A percentile compares a stretch with the other conserved stretches of the same genome.
These are phyloP conservation scores for Ascaphus truei DNA, from an alignment of 2,113 vertebrate species.

Conservation along the genomic window DNA sequence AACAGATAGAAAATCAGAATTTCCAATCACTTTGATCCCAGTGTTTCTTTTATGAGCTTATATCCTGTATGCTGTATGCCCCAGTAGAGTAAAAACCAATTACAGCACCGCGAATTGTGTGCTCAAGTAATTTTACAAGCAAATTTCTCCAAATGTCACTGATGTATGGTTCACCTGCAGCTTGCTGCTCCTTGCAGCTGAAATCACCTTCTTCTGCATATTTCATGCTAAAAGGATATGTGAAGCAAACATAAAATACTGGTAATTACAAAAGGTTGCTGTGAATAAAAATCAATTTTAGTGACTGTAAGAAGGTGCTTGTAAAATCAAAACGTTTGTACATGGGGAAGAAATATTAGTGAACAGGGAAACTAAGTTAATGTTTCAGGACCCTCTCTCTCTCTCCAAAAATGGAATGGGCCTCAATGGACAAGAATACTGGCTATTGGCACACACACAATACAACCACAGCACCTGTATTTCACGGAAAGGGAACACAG, in stretches of 20 bases:
- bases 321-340: not conserved
- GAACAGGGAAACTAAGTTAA: not conserved
- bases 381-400: too few species aligned
- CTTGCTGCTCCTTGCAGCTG: constrained; percentile 25
- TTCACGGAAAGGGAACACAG: too few species aligned
- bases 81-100: constrained; percentile 43
- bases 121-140: constrained; percentile 42
- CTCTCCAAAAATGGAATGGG: too few species aligned
- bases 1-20: constrained; percentile 44
- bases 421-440: too few species aligned
- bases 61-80: constrained; percentile 25
- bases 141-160: constrained; percentile 42
- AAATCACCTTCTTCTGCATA: constrained; percentile 14
- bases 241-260: not conserved
- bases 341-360: not conserved
- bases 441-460: too few species aligned
- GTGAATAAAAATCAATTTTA: not conserved
- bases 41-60: constrained; percentile 44
- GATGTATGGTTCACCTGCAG: constrained; percentile 29
- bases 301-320: too few species aligned
- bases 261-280: not conserved
- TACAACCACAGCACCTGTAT: too few species aligned
- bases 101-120: constrained; percentile 9
- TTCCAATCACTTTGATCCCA: constrained; percentile 49
- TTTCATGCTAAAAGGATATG: not conserved